Percentiles rank a stretch among this genome's conserved stretches.
phyloP scores from a whole-genome alignment of 2,797 vertebrate species.

The Pseudopleuronectes americanus region DNA sequence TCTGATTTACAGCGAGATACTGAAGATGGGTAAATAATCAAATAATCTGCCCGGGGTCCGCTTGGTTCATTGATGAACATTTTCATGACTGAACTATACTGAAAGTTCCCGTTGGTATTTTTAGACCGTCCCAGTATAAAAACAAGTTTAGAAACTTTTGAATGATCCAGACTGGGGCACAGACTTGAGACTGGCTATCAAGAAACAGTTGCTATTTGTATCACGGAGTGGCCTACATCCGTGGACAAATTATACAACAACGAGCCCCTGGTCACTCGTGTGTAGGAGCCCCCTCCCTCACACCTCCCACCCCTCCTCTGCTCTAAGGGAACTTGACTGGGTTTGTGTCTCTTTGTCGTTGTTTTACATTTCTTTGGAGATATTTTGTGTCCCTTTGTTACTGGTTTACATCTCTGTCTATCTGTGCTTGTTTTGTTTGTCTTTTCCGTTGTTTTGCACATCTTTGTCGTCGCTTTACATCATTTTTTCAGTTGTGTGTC shows the following conservation, averaged over 20 bases:
- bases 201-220: conserved; percentile 6
- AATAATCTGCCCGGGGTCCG: not conserved
- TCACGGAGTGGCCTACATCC: not conserved
- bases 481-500: too few species aligned
- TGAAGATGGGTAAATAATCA: too few species aligned
- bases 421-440: not conserved
- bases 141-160: not conserved
- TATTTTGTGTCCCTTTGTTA: not conserved
- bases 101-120: conserved; percentile 7
- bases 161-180: not conserved
- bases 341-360: not conserved
- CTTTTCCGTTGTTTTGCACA: not conserved
- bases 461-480: not conserved
- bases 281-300: not conserved
- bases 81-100: conserved; percentile 9
- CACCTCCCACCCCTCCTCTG: not conserved
- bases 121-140: not conserved
- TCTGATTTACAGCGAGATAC: not conserved
- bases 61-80: not conserved
- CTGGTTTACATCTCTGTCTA: too few species aligned
- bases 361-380: not conserved
- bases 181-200: not conserved
- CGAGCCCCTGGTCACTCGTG: conserved; percentile 1
- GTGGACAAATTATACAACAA: not conserved
- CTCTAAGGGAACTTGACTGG: not conserved